Base-by-base conservation (phyloP, 2,113 vertebrate species). In the Acinonyx jubatus region DNA sequence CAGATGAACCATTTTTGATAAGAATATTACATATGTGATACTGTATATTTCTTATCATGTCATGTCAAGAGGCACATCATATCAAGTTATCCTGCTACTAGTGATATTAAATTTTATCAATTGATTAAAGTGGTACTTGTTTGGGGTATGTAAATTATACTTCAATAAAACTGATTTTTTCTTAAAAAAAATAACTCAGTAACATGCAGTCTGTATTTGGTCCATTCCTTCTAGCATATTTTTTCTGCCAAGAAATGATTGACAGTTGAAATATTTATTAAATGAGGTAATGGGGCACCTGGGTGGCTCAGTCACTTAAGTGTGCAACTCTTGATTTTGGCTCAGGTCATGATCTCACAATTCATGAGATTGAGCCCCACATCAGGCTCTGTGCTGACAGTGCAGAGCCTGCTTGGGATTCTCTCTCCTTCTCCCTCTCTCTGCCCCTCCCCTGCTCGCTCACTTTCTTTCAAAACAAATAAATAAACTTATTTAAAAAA, bases 201-300 rank as follows among this genome's bases (percentile, higher is more conserved):
- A 93, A 94, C 52, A 82, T 94, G 10, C 1, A 88, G n/a, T 84
- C 36, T 57, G 2, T 80, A 96, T 93, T 88, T 92, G n/a, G 41
- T 88, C 21, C 65, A 80, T 93, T 92, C 19, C 65, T 93, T 27
- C 33, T 84, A 55, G 19, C 6, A 9, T 93, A 10, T 89, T 57
- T 96, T 92, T 95, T 85, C 92, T 88, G 71, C 31, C n/a, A 87
- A 90, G 55, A 96, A 94, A 96, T 94, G 68, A 96, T 61, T 95
- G 36, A 86, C 16, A 50, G 79, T 80, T 92, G 29, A 84, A 97
- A 97, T 3, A 81, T 91, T 81, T 95, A 95, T 91, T 88, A 78
- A 95, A 93, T 71, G 25, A 91, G 6, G 33, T 3, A 68, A 15
- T 55, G 55, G 55, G 55, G 18, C 55, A 15, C 52, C 52, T 52